A percentile compares a stretch with the other conserved stretches of the same genome.
These are phyloP conservation scores for Archaeoteleia sp. DNA, from an alignment of 2,888 invertebrate genomes.

Conservation along the genomic window DNA sequence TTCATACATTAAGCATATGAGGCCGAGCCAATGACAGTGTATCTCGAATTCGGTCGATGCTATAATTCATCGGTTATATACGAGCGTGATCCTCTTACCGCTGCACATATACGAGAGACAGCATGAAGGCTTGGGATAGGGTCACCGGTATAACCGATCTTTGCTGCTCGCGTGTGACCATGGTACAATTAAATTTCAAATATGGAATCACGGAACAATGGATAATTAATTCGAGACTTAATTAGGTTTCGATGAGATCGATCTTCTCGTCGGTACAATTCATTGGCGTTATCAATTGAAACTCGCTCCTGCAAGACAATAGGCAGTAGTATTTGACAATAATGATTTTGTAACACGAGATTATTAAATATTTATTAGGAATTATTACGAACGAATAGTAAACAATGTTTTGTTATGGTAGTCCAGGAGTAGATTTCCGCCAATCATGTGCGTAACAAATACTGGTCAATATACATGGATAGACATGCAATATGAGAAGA, in stretches of 20 bases:
- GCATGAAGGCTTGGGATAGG: conserved; percentile 33
- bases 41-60: conserved; percentile 48
- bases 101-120: conserved; percentile 46
- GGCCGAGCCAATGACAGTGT: conserved; percentile 12
- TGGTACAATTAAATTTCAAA: conserved; percentile 36
- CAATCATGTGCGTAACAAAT: no score
- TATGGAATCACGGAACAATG: conserved; percentile 30
- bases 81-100: conserved; percentile 63
- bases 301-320: no score
- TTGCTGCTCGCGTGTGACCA: conserved; percentile 16
- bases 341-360: no score
- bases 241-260: conserved; percentile 38
- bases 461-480: no score
- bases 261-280: conserved; percentile 16
- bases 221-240: conserved; percentile 40
- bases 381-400: no score
- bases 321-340: no score
- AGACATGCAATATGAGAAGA: no score
- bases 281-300: conserved; percentile 1
- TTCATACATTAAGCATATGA: conserved; percentile 40
- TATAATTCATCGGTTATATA: conserved; percentile 60
- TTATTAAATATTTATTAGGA: no score
- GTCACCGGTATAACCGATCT: conserved; percentile 40
- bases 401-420: no score
- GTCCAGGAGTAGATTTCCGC: no score